A percentile compares a stretch with the other conserved stretches of the same genome.
phyloP scores from a whole-genome alignment of 2,113 vertebrate genomes.

The Oncorhynchus kisutch region DNA sequence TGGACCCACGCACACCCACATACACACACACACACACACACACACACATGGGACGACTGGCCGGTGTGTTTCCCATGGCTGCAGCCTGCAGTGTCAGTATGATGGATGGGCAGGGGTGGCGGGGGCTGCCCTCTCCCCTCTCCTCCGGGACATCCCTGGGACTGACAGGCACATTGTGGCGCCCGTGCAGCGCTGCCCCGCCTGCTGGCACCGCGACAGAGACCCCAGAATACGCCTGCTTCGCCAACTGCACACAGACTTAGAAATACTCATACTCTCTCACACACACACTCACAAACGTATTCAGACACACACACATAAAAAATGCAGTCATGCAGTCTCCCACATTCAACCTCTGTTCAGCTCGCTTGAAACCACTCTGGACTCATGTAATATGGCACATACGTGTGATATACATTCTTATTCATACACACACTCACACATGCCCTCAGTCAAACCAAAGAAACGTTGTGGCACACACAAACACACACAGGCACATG shows the following conservation, averaged over 20 bases:
- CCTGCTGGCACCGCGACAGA: conserved; percentile 63
- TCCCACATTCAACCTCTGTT: no score
- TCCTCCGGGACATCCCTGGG: conserved; percentile 69
- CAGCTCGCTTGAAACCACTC: no score
- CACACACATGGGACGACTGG: conserved; percentile 43
- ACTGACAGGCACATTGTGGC: conserved; percentile 73
- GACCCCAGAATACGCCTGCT: conserved; percentile 45
- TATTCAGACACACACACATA: no score
- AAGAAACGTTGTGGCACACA: neutral
- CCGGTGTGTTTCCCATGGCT: conserved; percentile 72
- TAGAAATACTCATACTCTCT: no score
- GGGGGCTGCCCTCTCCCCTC: conserved; percentile 67
- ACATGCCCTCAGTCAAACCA: no score
- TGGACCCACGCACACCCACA: no score
- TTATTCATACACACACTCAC: no score
- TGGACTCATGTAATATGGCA: no score
- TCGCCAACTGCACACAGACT: conserved; percentile 43
- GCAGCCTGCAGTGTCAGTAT: conserved; percentile 70
- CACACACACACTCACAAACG: no score
- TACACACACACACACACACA: no score
- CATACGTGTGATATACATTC: no score
- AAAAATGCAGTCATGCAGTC: no score
- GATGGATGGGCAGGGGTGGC: conserved; percentile 76
- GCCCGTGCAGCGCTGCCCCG: conserved; percentile 44
- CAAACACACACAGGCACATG: neutral